Conservation (phyloP, 2,797 vertebrate genomes). For the Chloroceryle inda region DNA sequence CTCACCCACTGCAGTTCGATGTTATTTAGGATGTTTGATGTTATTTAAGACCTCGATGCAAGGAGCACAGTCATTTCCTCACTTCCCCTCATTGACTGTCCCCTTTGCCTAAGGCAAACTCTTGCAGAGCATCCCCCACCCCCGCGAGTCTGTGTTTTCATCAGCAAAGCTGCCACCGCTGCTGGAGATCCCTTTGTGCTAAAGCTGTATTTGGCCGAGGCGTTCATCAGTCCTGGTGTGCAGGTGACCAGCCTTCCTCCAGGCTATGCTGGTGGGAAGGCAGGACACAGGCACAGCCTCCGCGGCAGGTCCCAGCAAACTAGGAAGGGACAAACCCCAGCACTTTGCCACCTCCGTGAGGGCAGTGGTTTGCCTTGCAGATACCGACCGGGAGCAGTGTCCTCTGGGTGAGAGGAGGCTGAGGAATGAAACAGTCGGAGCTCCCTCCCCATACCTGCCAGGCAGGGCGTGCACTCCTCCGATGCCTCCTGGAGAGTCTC, state of each 20-base stretch:
- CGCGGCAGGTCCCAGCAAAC: neutral
- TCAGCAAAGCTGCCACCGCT: neutral
- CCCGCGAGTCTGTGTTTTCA: neutral
- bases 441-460: slow-evolving; percentile 79
- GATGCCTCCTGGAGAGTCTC: slow-evolving; percentile 82
- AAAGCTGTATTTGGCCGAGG: neutral
- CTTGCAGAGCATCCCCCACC: neutral
- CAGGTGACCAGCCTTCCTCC: neutral
- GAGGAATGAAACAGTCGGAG: accelerated
- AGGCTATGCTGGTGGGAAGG: neutral
- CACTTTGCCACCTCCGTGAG: neutral
- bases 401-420: neutral
- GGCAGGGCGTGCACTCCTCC: slow-evolving; percentile 82
- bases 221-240: neutral
- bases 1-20: accelerated
- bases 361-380: neutral
- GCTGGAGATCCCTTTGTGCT: neutral
- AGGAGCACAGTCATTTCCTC: neutral
- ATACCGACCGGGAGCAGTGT: no score
- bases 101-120: neutral
- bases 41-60: neutral
- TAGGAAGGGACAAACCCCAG: neutral
- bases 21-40: neutral
- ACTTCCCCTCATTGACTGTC: accelerated
- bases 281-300: neutral